Evolutionary conservation across 2,113 vertebrate genomes (phyloP).

Genomic region (Hyperopisus bebe): DNA sequence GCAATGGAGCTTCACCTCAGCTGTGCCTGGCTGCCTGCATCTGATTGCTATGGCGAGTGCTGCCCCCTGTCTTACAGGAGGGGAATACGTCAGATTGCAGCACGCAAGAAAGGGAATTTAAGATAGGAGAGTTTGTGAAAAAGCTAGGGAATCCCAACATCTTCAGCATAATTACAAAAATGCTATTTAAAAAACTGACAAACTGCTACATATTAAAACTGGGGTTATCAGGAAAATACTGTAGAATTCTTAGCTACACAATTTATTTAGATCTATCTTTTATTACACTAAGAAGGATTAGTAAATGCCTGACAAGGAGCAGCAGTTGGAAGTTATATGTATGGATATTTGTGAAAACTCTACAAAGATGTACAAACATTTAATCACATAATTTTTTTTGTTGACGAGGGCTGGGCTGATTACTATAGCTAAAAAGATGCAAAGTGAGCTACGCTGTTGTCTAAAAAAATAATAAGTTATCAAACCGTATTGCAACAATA

Average conservation of each 20-base stretch:
- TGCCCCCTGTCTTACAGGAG: slow-evolving; percentile 37
- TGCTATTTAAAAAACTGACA: background rate
- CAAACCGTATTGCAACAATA: background rate
- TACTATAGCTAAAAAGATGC: background rate
- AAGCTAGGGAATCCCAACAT: background rate
- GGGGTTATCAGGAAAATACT: background rate
- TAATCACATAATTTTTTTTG: background rate
- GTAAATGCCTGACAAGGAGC: background rate
- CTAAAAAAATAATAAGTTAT: background rate
- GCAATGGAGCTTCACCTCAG: slow-evolving; percentile 50
- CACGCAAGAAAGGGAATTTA: background rate
- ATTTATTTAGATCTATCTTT: background rate
- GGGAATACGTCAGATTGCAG: slow-evolving; percentile 3
- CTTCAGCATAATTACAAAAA: background rate
- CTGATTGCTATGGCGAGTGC: slow-evolving; percentile 28
- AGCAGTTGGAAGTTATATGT: background rate
- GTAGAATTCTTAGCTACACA: background rate
- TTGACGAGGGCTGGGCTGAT: background rate
- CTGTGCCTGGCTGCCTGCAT: slow-evolving; percentile 34
- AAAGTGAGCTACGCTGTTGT: background rate
- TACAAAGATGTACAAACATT: background rate
- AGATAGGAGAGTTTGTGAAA: background rate
- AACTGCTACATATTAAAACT: background rate
- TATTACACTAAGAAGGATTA: too few relatives aligned
- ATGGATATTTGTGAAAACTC: background rate